These are phyloP conservation scores for Alligator sinensis DNA, from an alignment of 2,113 vertebrate species.

Conservation along the genomic window DNA sequence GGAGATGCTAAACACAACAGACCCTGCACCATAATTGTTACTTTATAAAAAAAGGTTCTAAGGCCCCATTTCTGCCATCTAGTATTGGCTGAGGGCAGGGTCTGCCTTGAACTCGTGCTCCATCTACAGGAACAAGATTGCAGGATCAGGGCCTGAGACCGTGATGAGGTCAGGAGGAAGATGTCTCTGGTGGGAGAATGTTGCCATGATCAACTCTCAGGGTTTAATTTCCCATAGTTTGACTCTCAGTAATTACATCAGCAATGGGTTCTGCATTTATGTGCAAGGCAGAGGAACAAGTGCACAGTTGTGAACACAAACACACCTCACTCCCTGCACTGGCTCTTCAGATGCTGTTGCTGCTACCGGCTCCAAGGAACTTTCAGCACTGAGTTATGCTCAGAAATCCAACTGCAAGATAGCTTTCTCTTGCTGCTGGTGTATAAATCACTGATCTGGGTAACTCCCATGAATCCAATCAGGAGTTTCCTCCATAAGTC, in stretches of 20 bases:
- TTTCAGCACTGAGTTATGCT: not conserved
- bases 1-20: not conserved
- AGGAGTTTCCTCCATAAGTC: not conserved
- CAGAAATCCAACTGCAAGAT: not conserved
- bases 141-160: not conserved
- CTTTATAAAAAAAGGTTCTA: not conserved
- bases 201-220: not conserved
- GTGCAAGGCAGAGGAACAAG: not conserved
- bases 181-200: not conserved
- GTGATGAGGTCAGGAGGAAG: not conserved
- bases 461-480: not conserved
- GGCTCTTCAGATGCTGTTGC: not conserved
- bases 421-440: not conserved
- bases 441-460: too few relatives aligned
- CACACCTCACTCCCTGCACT: not conserved
- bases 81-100: not conserved
- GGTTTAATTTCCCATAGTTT: not conserved
- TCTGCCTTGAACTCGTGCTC: not conserved
- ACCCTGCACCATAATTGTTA: not conserved
- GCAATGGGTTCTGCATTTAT: not conserved
- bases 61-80: not conserved
- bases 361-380: not conserved
- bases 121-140: not conserved
- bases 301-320: not conserved
- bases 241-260: not conserved